A percentile compares a stretch with the other conserved stretches of the same genome.
Evolutionary conservation across 2,113 vertebrate genomes (phyloP).

Genomic region (Scalopus aquaticus): DNA sequence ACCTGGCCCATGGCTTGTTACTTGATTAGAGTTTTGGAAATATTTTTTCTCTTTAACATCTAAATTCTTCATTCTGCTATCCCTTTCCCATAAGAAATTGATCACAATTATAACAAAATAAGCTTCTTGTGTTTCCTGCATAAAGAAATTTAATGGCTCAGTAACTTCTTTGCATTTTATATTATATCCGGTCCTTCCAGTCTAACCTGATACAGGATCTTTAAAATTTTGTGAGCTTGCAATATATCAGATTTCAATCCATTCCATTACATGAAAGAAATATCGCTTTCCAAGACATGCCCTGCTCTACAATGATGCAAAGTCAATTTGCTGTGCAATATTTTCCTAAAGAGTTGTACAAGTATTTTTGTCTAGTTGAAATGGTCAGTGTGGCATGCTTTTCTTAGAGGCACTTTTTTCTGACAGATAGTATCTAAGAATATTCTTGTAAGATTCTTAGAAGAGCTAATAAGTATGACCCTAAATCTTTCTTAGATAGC

Average conservation of each 20-base stretch:
- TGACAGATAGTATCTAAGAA: neutral
- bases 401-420: neutral
- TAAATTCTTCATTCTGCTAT: neutral
- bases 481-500: neutral
- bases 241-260: neutral
- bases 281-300: neutral
- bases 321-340: neutral
- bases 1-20: neutral
- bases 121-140: neutral
- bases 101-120: neutral
- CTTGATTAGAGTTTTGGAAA: neutral
- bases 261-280: neutral
- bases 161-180: neutral
- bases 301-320: neutral
- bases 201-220: neutral
- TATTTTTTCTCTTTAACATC: neutral
- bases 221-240: neutral
- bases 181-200: neutral
- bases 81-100: neutral
- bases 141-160: neutral
- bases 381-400: neutral
- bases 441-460: neutral
- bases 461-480: neutral
- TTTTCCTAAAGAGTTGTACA: neutral
- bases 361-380: neutral